These are phyloP conservation scores for Rhamnusium bicolor DNA, from an alignment of 2,888 invertebrate genomes.

Conservation along the genomic window DNA sequence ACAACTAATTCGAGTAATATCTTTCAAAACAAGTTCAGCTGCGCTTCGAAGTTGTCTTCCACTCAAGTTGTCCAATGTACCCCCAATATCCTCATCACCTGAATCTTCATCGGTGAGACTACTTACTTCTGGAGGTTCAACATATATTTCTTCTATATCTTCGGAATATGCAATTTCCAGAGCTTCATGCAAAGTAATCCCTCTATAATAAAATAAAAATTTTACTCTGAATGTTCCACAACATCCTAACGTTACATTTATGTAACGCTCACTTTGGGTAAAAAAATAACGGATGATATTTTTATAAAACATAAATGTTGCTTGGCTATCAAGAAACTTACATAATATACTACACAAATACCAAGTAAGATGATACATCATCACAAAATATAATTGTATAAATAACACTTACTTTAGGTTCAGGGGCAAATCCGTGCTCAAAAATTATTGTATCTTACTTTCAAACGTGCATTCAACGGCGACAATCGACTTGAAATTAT, in stretches of 20 bases:
- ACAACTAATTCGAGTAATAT: conserved; percentile 13
- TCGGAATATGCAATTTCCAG: conserved; percentile 39
- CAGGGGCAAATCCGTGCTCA: too few species aligned
- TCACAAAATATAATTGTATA: too few species aligned
- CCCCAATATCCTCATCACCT: conserved; percentile 44
- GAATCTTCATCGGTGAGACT: conserved; percentile 43
- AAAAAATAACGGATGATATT: too few species aligned
- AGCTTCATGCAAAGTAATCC: conserved; percentile 37
- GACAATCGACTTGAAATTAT: too few species aligned
- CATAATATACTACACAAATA: too few species aligned
- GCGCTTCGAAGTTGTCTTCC: conserved; percentile 34
- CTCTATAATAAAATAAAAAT: conserved; percentile 34
- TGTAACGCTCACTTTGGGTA: too few species aligned
- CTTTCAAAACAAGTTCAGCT: conserved; percentile 29
- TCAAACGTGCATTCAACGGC: too few species aligned
- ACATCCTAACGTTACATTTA: conserved; percentile 18
- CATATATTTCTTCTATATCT: conserved; percentile 35
- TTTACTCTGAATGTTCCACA: conserved; percentile 5
- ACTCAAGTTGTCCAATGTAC: conserved; percentile 37
- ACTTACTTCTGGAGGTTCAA: conserved; percentile 36
- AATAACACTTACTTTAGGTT: too few species aligned
- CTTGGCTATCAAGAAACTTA: too few species aligned
- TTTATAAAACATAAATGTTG: too few species aligned
- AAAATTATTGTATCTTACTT: too few species aligned
- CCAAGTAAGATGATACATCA: too few species aligned